These are phyloP conservation scores for Toxonevra muliebris DNA, from an alignment of 2,888 invertebrate species.

Conservation along the genomic window DNA sequence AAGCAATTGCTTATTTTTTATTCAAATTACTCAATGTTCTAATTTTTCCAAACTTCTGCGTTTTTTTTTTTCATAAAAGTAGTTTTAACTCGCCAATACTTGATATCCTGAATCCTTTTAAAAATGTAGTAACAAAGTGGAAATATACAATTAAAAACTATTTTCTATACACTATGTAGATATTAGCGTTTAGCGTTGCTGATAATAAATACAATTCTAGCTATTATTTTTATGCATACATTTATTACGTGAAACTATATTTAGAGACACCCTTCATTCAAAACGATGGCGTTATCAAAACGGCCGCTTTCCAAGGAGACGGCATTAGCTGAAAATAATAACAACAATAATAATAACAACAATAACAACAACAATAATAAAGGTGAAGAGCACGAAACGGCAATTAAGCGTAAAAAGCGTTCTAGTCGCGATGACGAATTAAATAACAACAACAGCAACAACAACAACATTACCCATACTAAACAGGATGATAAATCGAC, in stretches of 20 bases:
- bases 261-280: constrained; percentile 18
- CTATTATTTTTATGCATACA: too few relatives aligned
- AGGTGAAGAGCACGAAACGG: constrained; percentile 59
- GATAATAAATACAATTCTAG: too few relatives aligned
- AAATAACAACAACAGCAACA: constrained; percentile 49
- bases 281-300: constrained; percentile 62
- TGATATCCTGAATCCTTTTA: too few relatives aligned
- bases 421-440: constrained; percentile 62
- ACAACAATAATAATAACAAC: constrained; percentile 48
- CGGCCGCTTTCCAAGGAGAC: constrained; percentile 64
- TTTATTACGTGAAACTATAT: constrained; percentile 21
- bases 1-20: too few relatives aligned
- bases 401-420: constrained; percentile 63
- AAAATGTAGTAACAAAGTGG: too few relatives aligned
- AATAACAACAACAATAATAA: constrained; percentile 41
- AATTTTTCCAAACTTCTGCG: too few relatives aligned
- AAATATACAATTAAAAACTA: too few relatives aligned
- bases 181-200: too few relatives aligned
- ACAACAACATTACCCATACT: constrained; percentile 40
- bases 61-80: too few relatives aligned
- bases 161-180: too few relatives aligned
- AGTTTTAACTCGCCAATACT: too few relatives aligned
- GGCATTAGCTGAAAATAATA: constrained; percentile 54
- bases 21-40: too few relatives aligned
- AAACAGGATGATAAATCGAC: constrained; percentile 49